phyloP scores from a whole-genome alignment of 1,140 invertebrate genomes.

The Drosophila elegans region DNA sequence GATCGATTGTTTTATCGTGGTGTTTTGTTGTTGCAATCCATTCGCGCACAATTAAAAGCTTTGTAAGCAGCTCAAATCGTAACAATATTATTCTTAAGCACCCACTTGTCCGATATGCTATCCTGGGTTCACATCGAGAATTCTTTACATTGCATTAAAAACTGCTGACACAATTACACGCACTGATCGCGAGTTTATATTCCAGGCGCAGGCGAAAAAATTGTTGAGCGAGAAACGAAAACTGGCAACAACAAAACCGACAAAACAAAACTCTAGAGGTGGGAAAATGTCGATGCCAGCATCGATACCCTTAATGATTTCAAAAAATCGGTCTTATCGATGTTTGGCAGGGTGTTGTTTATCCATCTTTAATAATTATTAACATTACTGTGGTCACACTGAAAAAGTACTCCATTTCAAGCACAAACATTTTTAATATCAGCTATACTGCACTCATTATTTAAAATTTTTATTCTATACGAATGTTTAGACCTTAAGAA shows the following conservation, averaged over 20 bases:
- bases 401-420: too few species aligned
- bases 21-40: conserved; percentile 8
- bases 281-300: too few species aligned
- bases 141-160: neutral
- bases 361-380: too few species aligned
- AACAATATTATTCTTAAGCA: conserved; percentile 35
- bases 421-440: too few species aligned
- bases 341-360: too few species aligned
- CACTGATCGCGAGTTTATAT: conserved; percentile 19
- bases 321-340: too few species aligned
- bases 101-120: conserved; percentile 11
- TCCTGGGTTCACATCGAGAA: neutral
- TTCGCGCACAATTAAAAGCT: conserved; percentile 64
- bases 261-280: conserved; percentile 14
- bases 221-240: conserved; percentile 27
- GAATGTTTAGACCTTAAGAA: too few species aligned
- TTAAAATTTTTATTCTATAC: too few species aligned
- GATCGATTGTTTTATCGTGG: conserved; percentile 14
- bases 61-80: conserved; percentile 65
- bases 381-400: too few species aligned
- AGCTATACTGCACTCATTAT: too few species aligned
- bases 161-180: conserved; percentile 5
- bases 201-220: conserved; percentile 14
- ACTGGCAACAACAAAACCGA: conserved; percentile 30
- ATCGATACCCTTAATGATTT: too few species aligned